A percentile compares a stretch with the other conserved stretches of the same genome.
phyloP scores from a whole-genome alignment of 2,888 invertebrate species.

The Lampropteryx suffumata region DNA sequence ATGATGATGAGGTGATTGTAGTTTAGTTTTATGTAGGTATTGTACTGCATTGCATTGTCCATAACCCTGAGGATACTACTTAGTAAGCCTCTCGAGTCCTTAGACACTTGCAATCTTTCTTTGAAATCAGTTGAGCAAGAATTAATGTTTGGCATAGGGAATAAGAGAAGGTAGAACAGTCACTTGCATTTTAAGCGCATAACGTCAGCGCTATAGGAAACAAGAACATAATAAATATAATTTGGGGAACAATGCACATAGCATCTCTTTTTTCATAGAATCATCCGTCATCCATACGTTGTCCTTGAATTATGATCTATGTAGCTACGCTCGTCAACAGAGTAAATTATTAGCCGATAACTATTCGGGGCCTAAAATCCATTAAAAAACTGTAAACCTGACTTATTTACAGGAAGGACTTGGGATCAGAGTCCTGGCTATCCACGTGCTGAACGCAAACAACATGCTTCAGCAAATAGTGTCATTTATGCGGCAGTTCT shows the following conservation, averaged over 20 bases:
- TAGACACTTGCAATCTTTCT: conserved; percentile 10
- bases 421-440: conserved; percentile 59
- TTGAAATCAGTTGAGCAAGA: conserved; percentile 17
- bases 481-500: conserved; percentile 57
- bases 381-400: too few species aligned
- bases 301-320: too few species aligned
- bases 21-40: background rate
- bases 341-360: too few species aligned
- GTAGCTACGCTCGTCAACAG: too few species aligned
- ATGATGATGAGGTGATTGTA: too few species aligned
- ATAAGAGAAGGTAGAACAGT: background rate
- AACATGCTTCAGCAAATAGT: conserved; percentile 53
- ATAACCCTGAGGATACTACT: conserved; percentile 12
- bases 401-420: conserved; percentile 70
- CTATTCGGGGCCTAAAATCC: too few species aligned
- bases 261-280: too few species aligned
- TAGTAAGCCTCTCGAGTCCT: conserved; percentile 19
- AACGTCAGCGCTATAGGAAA: too few species aligned
- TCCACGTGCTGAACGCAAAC: conserved; percentile 72
- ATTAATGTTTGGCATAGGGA: conserved; percentile 6
- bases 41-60: background rate
- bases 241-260: too few species aligned
- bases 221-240: too few species aligned
- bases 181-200: too few species aligned
- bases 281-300: too few species aligned